Evolutionary conservation across 2,888 invertebrate genomes (phyloP).

Genomic region (Rotaria sp.): DNA sequence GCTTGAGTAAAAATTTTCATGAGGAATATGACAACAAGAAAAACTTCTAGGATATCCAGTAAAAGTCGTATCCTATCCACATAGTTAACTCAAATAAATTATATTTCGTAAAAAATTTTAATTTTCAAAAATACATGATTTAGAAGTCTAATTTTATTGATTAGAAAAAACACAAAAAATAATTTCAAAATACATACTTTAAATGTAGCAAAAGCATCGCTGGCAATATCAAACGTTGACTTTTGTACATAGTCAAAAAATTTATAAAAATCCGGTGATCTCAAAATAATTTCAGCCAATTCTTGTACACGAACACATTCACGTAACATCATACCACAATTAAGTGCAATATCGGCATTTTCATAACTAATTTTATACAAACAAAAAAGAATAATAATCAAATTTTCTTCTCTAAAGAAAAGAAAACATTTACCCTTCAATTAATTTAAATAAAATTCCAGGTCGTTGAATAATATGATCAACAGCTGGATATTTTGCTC

Average conservation of each 20-base stretch:
- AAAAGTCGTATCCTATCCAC: too few species aligned
- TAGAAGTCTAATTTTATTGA: too few species aligned
- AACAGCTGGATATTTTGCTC: conserved; percentile 82
- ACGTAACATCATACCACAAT: conserved; percentile 96
- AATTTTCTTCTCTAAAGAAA: conserved; percentile 38
- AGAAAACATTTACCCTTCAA: conserved; percentile 70
- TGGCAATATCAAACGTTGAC: conserved; percentile 99
- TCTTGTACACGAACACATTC: conserved; percentile 97
- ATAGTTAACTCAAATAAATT: too few species aligned
- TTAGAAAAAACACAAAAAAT: too few species aligned
- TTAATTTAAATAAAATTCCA: conserved; percentile 88
- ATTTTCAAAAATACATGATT: too few species aligned
- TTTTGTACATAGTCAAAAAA: conserved; percentile 99
- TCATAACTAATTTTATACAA: conserved; percentile 63
- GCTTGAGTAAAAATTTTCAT: too few species aligned
- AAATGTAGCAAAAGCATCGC: conserved; percentile 99
- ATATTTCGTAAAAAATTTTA: too few species aligned
- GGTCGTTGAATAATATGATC: conserved; percentile 96
- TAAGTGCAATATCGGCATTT: conserved; percentile 93
- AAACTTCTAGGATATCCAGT: too few species aligned
- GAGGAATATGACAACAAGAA: too few species aligned
- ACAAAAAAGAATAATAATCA: conserved; percentile 49
- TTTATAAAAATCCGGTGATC: conserved; percentile 95
- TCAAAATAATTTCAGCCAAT: conserved; percentile 92
- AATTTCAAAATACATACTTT: conserved; percentile 65